Percentiles rank a stretch among this genome's conserved stretches.
Evolutionary conservation across 1,140 invertebrate genomes (phyloP).

Genomic region (Pantala flavescens): DNA sequence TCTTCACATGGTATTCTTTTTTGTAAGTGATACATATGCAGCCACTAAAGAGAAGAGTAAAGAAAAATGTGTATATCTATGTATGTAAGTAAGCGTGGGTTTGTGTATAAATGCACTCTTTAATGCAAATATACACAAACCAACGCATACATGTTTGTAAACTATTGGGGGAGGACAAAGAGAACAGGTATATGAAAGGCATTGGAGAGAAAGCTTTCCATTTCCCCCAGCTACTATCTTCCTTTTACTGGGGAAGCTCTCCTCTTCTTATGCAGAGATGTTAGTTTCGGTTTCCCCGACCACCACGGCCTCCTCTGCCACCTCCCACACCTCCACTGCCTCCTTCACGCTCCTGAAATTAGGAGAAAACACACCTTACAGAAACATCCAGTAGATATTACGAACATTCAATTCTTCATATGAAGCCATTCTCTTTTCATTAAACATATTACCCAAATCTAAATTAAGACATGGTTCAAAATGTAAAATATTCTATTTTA

Average conservation of each 20-base stretch:
- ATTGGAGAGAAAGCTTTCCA: background rate
- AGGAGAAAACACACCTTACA: too few species aligned
- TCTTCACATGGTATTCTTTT: background rate
- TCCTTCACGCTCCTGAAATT: background rate
- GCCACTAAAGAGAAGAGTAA: conserved; percentile 2
- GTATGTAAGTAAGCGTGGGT: background rate
- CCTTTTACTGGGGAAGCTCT: too few species aligned
- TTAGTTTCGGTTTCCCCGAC: background rate
- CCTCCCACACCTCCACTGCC: background rate
- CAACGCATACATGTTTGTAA: background rate
- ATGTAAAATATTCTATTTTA: too few species aligned
- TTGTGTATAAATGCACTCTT: too few species aligned
- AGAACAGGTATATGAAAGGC: background rate
- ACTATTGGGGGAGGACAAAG: background rate
- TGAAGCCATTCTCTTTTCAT: too few species aligned
- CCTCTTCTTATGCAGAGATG: too few species aligned
- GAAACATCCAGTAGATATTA: too few species aligned
- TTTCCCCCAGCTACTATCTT: background rate
- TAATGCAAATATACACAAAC: too few species aligned
- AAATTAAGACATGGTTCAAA: too few species aligned
- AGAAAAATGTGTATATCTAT: background rate
- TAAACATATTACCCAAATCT: too few species aligned
- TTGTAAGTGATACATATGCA: background rate
- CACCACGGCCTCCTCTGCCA: background rate
- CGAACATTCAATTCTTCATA: too few species aligned